Base-by-base conservation (phyloP, 2,113 vertebrate genomes). In the Hippolais icterina region DNA sequence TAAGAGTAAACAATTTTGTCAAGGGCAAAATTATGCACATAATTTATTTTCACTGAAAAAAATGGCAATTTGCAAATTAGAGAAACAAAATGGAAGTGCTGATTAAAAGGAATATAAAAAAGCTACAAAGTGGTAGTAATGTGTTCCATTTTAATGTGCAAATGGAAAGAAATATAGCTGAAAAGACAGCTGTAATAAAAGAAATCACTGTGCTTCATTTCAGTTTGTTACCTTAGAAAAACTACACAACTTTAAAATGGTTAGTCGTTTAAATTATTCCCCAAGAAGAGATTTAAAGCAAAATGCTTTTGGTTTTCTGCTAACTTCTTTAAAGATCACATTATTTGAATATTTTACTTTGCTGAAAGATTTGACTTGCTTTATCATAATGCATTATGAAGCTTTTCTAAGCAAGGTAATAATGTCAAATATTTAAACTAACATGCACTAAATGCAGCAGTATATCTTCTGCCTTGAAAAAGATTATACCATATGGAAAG, bases 41-140 rank as follows among this genome's bases (percentile, higher is more conserved):
- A 75, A 86, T 93, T 96, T 94, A 92, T 77, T 96, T 94, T 68
- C 63, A 60, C 70, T 71, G 68, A 81, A 88, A 93, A 86, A 83
- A 77, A 83, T 15, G 59, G 24, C 82, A 81, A 57, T 86, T 93
- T 93, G 37, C 60, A 96, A 78, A 90, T 86, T 88, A 92, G 31
- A 86, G 79, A 81, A 92, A 75, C 39, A 86, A 96, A 95, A 88
- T 83, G 64, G 46, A 90, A 74, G 28, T 60, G 64, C 68, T 53
- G 79, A 81, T 96, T 92, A 81, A 94, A 96, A 92, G 68, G 85
- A 86, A 83, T 90, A 75, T 83, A 81, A 89, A 89, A 95, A 86
- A 66, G 64, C 71, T 84, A 66, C 71, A 44, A 83, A 92, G 72
- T 56, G 60, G 19, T 81, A 44, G 52, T 63, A 93, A 94, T 77